Base-by-base conservation (phyloP, 2,797 vertebrate species). In the Peromyscus attwateri region DNA sequence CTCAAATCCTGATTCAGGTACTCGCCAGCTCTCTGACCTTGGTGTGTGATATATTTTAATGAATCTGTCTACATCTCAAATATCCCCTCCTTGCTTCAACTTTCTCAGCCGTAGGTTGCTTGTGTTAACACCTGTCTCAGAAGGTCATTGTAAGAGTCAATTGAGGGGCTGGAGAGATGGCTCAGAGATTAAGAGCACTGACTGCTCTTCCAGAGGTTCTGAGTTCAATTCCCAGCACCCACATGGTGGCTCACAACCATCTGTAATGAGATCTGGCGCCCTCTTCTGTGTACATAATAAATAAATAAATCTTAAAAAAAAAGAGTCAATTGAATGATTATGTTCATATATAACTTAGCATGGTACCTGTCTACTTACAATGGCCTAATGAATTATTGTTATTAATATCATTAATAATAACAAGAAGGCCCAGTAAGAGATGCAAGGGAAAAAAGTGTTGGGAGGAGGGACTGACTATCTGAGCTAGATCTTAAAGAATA, bases 331-430 rank as follows among this genome's bases (percentile, higher is more conserved):
- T 87, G 79, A 89, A 91, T 91, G 19, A 81, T 90, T 95, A 66
- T 76, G 21, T 94, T 71, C 85, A 17, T 81, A 76, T 93, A 89
- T 81, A 81, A 64, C 21, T 75, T 62, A 96, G 92, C 82, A 76
- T 29, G 66, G 31, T 70, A 10, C 49, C 27, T 93, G 81, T 40
- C n/a, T 95, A 57, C 94, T 95, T 81, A n/a, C 77, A 75, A 96
- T 52, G 83, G 31, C 31, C 46, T 62, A 84, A 43, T 77, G 76
- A 37, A 94, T 80, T 83, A 76, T 40, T 68, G 17, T 91, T 81
- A 23, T 62, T 92, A 3, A 31, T 88, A 17, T 82, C 49, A 73
- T 87, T 87, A 84, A 89, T 83, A 96, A 92, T 83, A 97, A 43
- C 34, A 92, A 2, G 52, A 75, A 60, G 37, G 80, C 31, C 77